Evolutionary conservation across 2,797 vertebrate genomes (phyloP), one percentile per base, ranked within the genome.

Genomic region (Allobates femoralis): DNA sequence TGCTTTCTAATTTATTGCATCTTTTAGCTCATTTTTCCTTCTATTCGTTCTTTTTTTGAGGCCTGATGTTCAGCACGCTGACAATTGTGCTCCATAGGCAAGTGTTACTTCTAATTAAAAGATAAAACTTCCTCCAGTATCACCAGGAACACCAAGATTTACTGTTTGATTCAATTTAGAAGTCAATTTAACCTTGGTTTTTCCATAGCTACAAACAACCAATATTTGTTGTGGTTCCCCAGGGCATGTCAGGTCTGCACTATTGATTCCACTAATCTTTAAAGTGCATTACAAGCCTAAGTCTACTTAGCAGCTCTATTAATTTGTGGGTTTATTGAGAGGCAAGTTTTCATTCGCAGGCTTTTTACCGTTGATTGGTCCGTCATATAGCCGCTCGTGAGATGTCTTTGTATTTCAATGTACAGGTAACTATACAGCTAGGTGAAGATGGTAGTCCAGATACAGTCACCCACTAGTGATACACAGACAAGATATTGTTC

Each of bases 121-220:
- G 89, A 79, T 53, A 37, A 71, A 30, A 64, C 71, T 32, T 26
- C 62, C 34, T 53, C 32, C 32, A 26, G 15, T 34, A 77, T 81
- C 77, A 81, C 58, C 50, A 28, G 18, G 19, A 58, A 28, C 21
- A 14, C 23, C n/a, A 81, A 85, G 86, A 85, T 88, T 85, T 88
- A 88, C 46, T 85, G 86, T 85, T 85, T 85, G 86, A 85, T 88
- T 88, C 77, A 81, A 85, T 88, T 88, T 88, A 80, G 86, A 85
- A 81, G 86, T 76, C 84, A 58, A 85, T 85, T 81, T 88, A 88
- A 88, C 83, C 86, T 85, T 88, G 86, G 81, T 55, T 81, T 81
- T 56, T 28, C 79, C 71, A 76, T 58, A 26, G 71, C 81, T 79
- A 71, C 81, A 87, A 87, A 79, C 82, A 84, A 66, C 10, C 58